Evolutionary conservation across 2,113 vertebrate genomes (phyloP), one percentile per base, ranked within the genome.

Genomic region (Cololabis saira): DNA sequence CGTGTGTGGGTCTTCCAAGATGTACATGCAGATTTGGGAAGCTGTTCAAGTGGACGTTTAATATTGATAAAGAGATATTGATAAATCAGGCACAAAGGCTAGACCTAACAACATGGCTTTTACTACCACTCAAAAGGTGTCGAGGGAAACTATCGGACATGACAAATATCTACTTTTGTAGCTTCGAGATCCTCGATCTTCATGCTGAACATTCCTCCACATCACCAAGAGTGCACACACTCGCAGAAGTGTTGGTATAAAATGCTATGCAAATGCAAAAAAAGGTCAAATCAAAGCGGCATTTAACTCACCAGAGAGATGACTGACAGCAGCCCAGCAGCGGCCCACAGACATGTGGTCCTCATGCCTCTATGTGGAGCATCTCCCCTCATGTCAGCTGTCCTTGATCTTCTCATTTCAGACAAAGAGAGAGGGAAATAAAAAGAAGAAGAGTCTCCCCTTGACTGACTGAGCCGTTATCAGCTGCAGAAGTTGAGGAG

Each of bases 231-330:
- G 30, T 10, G 21, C 41, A 2, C 18, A 58, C 10, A 24, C 67
- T 71, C 43, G 12, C 15, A 65, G 48, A 14, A 24, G 22, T 45
- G 12, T 8, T 4, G 4, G 24, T 50, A 13, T 48, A 6, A 17
- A 12, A 50, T 13, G 2, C 51, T 18, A 1, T 22, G 9, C 41
- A 47, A 48, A 16, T 41, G 24, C 2, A 30, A 19, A 37, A 55
- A 43, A 70, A 71, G 59, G 71, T 63, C 15, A 78, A 55, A 69
- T 24, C 47, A 52, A 40, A 70, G 61, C 57, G 52, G 57, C 50
- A 64, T 77, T 67, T 37, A 75, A 81, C 85, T 90, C 86, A 92
- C 91, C 83, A 85, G 70, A 59, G 82, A 89, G 77, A 88, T 56
- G 64, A 87, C 17, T 47, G 87, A 76, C 76, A 90, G 83, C 76